phyloP scores from a whole-genome alignment of 2,888 invertebrate genomes.

The Sceliomorpha sp. region DNA sequence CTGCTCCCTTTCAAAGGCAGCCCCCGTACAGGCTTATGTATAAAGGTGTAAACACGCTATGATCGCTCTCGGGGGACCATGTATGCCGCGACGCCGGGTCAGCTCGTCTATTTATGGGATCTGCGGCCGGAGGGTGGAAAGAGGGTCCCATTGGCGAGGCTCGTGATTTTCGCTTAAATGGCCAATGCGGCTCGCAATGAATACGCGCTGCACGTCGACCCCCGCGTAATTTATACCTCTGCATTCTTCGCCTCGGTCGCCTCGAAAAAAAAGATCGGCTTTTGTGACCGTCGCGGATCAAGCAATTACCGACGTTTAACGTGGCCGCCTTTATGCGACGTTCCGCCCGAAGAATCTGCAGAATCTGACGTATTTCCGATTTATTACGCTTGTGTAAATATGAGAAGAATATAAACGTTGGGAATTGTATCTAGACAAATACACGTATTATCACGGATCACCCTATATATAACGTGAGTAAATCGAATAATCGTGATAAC shows the following conservation, averaged over 20 bases:
- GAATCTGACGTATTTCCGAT: too few relatives aligned
- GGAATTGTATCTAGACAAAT: too few relatives aligned
- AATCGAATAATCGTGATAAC: too few relatives aligned
- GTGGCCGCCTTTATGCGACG: too few relatives aligned
- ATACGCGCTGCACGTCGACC: conserved; percentile 12
- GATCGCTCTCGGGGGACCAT: conserved; percentile 64
- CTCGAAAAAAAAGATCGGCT: conserved; percentile 18
- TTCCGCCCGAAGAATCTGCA: too few relatives aligned
- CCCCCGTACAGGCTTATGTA: conserved; percentile 23
- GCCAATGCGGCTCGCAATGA: conserved; percentile 29
- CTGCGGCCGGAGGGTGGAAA: conserved; percentile 45
- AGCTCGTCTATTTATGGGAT: conserved; percentile 56
- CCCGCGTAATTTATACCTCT: conserved; percentile 22
- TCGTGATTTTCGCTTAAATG: conserved; percentile 56
- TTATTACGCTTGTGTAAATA: too few relatives aligned
- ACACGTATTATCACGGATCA: too few relatives aligned
- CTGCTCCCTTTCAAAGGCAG: too few relatives aligned
- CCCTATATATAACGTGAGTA: too few relatives aligned
- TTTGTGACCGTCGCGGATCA: conserved; percentile 14
- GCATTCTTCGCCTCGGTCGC: conserved; percentile 21
- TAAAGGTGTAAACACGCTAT: conserved; percentile 63
- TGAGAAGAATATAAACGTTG: too few relatives aligned
- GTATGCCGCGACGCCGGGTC: conserved; percentile 52
- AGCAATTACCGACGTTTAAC: too few relatives aligned
- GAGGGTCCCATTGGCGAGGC: conserved; percentile 45